Evolutionary conservation across 1,140 invertebrate species (phyloP).

Genomic region (Amyelois transitella): DNA sequence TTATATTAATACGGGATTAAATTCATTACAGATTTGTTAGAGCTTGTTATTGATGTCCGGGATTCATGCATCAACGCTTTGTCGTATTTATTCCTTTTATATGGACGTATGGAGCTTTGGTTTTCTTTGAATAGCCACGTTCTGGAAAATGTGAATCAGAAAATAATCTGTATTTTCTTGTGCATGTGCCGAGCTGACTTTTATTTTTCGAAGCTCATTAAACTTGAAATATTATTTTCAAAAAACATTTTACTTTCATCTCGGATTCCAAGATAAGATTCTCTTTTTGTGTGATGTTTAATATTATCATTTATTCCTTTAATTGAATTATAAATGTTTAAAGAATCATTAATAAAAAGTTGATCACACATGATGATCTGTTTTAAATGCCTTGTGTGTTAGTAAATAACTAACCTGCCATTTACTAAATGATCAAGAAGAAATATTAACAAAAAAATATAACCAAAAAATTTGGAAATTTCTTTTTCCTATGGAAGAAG

Average conservation of each 20-base stretch:
- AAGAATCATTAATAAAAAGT: no score
- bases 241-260: constrained; percentile 10
- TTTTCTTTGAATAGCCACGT: neutral
- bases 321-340: no score
- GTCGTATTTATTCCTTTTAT: neutral
- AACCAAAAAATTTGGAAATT: no score
- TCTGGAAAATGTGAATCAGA: neutral
- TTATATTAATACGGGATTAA: neutral
- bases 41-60: constrained; percentile 22
- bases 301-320: no score
- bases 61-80: constrained; percentile 14
- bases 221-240: neutral
- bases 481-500: no score
- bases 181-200: neutral
- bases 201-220: constrained; percentile 1
- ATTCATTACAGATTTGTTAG: neutral
- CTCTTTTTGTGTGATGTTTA: no score
- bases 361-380: no score
- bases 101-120: neutral
- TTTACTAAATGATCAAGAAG: no score
- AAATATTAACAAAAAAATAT: no score
- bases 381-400: no score
- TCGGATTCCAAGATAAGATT: no score
- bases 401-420: no score
- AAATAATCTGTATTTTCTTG: neutral